These are phyloP conservation scores for Chrysaora quinquecirrha DNA, from an alignment of 30 jellyfish, hydroid and myxozoan genomes.

Conservation along the genomic window DNA sequence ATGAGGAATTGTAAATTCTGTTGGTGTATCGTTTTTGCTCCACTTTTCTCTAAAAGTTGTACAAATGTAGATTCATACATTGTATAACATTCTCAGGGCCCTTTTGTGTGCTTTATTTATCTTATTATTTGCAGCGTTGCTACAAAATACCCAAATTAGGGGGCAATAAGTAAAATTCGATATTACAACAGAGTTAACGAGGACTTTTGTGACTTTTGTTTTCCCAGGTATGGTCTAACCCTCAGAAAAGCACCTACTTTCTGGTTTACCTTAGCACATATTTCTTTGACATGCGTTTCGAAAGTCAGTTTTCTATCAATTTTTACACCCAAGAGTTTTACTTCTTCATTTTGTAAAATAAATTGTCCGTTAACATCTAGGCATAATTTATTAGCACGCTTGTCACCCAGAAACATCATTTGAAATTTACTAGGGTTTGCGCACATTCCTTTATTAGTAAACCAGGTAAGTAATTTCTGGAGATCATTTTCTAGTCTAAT, in stretches of 20 bases:
- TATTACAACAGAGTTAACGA: not conserved
- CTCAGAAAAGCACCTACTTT: not conserved
- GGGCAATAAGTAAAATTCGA: not conserved
- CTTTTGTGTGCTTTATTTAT: not conserved
- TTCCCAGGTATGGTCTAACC: not conserved
- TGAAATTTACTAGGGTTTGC: not conserved
- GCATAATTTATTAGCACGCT: not conserved
- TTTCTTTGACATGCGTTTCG: not conserved
- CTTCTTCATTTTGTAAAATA: not conserved
- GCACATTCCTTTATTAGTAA: not conserved
- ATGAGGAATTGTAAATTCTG: not conserved
- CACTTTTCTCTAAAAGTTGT: not conserved
- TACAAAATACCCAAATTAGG: not conserved
- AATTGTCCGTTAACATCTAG: not conserved
- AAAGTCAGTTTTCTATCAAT: not conserved
- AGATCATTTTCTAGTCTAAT: not conserved
- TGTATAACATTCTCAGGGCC: not conserved
- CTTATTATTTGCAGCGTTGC: constrained; percentile 25
- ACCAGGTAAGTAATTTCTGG: not conserved
- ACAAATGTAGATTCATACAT: not conserved
- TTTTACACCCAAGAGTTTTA: not conserved
- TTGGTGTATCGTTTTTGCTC: not conserved
- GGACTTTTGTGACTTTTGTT: not conserved
- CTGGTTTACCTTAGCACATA: not conserved
- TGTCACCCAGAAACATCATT: not conserved